Evolutionary conservation across 2,113 vertebrate species (phyloP), one percentile per base, ranked within the genome.

Genomic region (Megaceryle maxima): DNA sequence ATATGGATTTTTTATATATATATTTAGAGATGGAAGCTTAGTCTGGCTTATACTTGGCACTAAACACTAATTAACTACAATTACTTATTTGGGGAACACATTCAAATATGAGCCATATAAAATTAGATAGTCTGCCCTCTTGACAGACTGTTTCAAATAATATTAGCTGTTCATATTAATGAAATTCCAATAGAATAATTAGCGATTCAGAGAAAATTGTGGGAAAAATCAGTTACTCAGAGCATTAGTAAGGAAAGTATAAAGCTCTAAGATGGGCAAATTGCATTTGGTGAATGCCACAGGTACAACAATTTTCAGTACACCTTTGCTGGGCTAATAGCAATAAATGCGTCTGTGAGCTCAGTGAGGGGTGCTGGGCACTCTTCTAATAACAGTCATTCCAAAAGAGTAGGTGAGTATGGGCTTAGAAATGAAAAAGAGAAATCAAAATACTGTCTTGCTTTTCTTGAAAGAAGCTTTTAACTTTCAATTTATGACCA

Each of bases 301-400:
- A 85, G 92, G 60, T 78, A 59, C 60, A 93, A 75, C 51, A 78
- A 17, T 94, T 92, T 90, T 91, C 94, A 95, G 41, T 94, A 76
- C 67, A 74, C 66, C 64, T 94, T 92, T 88, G 29, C 72, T 92
- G 74, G 77, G 17, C 66, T 96, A 93, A 94, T 79, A 90, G 86
- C 53, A 67, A 79, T 88, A 88, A 94, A 94, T 79, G 83, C 94
- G 75, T 7, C 87, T 93, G 41, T 90, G 50, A 83, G 85, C 59
- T 88, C 90, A 81, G 59, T 83, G 55, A 93, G 60, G 1, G 1
- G 55, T 69, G 35, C n/a, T 51, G 83, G 64, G n/a, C n/a, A 77
- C 46, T 88, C 33, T 88, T 93, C 37, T 90, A 92, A 90, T 90
- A 93, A 86, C 79, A 92, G 88, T 78, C 86, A 88, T 96, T 95